A percentile compares a stretch with the other conserved stretches of the same genome.
Conservation (phyloP, 1,140 invertebrate species). For the Lycorma delicatula region DNA sequence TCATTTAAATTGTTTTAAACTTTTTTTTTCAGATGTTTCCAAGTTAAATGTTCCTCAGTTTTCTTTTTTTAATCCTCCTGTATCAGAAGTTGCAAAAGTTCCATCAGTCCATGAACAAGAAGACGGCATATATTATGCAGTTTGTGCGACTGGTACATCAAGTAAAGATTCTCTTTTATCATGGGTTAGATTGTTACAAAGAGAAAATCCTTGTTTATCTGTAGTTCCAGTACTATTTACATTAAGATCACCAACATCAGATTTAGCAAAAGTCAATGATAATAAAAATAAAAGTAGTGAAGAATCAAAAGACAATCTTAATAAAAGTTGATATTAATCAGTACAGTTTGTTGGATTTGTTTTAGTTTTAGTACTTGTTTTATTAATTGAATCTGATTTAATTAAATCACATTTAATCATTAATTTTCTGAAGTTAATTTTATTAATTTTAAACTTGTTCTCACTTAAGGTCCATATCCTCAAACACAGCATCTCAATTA, state of each 20-base stretch:
- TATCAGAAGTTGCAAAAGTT: background rate
- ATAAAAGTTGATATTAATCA: too few relatives aligned
- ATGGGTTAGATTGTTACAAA: constrained; percentile 83
- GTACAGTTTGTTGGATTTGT: too few relatives aligned
- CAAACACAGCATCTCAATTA: too few relatives aligned
- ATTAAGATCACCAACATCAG: constrained; percentile 2
- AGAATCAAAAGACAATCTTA: background rate
- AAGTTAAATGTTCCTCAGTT: constrained; percentile 22
- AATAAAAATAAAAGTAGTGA: background rate
- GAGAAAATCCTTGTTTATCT: constrained; percentile 60
- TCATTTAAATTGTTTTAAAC: too few relatives aligned
- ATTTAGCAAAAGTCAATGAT: background rate
- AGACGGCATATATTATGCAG: constrained; percentile 79
- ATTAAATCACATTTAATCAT: too few relatives aligned
- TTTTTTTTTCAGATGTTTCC: constrained; percentile 33
- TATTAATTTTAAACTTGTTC: too few relatives aligned
- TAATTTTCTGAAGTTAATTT: too few relatives aligned
- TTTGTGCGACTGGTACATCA: constrained; percentile 85
- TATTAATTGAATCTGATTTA: too few relatives aligned
- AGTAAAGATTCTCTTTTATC: constrained; percentile 82
- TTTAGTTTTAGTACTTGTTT: too few relatives aligned
- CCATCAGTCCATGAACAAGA: constrained; percentile 80
- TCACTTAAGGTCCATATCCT: too few relatives aligned
- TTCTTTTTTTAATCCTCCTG: background rate
- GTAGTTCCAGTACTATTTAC: constrained; percentile 22